Percentiles rank a stretch among this genome's conserved stretches.
These are phyloP conservation scores for Apogon talboti DNA, from an alignment of 2,797 vertebrate species.

Conservation along the genomic window DNA sequence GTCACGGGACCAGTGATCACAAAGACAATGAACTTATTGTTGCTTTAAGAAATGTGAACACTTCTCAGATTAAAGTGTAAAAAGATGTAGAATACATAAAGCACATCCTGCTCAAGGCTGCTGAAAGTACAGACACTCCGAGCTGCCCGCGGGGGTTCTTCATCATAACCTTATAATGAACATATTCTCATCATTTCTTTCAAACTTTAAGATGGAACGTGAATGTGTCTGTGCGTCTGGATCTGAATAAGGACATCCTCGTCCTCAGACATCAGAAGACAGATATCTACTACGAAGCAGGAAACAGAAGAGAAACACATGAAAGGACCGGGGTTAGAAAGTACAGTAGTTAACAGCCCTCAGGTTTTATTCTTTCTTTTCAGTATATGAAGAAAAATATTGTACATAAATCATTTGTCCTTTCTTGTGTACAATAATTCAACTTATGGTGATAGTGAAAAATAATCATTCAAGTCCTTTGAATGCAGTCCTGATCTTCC, in stretches of 20 bases:
- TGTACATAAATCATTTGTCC: conserved; percentile 77
- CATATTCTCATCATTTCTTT: conserved; percentile 68
- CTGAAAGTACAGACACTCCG: conserved; percentile 60
- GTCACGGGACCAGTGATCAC: conserved; percentile 70
- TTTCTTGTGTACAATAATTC: conserved; percentile 66
- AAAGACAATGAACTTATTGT: conserved; percentile 70
- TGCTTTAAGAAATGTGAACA: conserved; percentile 69
- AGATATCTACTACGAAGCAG: conserved; percentile 39
- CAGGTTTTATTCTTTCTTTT: conserved; percentile 73
- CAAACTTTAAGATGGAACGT: conserved; percentile 56
- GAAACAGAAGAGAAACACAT: conserved; percentile 49
- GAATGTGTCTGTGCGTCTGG: conserved; percentile 65
- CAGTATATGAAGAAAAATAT: conserved; percentile 36
- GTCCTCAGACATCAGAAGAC: conserved; percentile 48
- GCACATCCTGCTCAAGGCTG: conserved; percentile 71
- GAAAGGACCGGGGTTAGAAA: conserved; percentile 44
- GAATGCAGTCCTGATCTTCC: conserved; percentile 51
- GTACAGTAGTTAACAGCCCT: conserved; percentile 69
- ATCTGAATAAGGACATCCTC: conserved; percentile 52
- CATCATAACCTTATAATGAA: conserved; percentile 77
- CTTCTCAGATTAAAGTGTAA: conserved; percentile 73
- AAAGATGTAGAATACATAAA: conserved; percentile 76
- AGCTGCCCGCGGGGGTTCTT: conserved; percentile 71
- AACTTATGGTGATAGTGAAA: conserved; percentile 63
- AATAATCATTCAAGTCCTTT: conserved; percentile 38